Evolutionary conservation across 2,888 invertebrate species (phyloP).

Genomic region (Acleris literana): DNA sequence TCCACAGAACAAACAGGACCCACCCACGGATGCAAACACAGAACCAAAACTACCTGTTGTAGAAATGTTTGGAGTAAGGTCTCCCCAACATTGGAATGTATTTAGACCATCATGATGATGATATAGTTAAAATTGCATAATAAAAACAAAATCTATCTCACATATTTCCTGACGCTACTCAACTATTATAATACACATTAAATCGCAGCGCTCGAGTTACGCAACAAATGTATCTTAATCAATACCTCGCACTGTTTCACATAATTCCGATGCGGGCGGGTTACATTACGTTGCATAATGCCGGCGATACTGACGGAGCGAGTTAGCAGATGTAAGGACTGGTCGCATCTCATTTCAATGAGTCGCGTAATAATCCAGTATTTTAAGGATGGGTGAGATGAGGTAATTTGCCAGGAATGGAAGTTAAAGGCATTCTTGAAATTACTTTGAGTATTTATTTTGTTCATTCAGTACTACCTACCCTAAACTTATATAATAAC

Average conservation of each 20-base stretch:
- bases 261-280: slow-evolving; percentile 17
- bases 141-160: neutral
- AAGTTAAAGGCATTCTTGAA: no score
- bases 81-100: no score
- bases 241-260: slow-evolving; percentile 20
- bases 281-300: slow-evolving; percentile 27
- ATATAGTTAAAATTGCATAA: no score
- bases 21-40: no score
- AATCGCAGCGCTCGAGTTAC: slow-evolving; percentile 1
- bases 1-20: no score
- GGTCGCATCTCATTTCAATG: slow-evolving; percentile 17
- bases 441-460: no score
- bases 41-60: no score
- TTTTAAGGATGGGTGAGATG: neutral
- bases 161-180: neutral
- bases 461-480: no score
- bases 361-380: slow-evolving; percentile 15
- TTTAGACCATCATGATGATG: no score
- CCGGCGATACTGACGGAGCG: neutral
- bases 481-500: no score
- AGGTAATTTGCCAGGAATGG: neutral
- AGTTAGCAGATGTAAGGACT: slow-evolving; percentile 14
- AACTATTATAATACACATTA: neutral
- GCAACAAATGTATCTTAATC: slow-evolving; percentile 25
- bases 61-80: no score